Conservation (phyloP, 2,888 invertebrate genomes). For the Hydroisotoma schaefferi region DNA sequence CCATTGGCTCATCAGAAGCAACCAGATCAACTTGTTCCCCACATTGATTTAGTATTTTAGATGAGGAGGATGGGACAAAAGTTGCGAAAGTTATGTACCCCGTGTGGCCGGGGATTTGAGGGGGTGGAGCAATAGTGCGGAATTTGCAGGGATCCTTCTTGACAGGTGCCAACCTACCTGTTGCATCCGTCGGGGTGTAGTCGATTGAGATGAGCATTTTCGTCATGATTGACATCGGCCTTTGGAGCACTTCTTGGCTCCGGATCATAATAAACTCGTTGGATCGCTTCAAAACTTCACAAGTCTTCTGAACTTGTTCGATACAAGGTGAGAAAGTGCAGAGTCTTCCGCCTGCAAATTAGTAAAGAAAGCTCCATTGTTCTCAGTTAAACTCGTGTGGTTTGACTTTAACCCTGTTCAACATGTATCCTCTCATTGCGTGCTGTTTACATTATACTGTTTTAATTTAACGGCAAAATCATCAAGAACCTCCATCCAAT, state of each 20-base stretch:
- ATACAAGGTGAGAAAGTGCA: conserved; percentile 99
- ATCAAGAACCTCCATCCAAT: too few species aligned
- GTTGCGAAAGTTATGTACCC: conserved; percentile 95
- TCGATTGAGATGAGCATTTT: conserved; percentile 53
- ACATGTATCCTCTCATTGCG: too few species aligned
- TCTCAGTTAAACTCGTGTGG: too few species aligned
- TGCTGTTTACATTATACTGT: too few species aligned
- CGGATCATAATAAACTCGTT: conserved; percentile 77
- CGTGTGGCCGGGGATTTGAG: conserved; percentile 84
- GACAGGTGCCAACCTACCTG: conserved; percentile 28
- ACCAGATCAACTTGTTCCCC: too few species aligned
- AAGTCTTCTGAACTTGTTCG: conserved; percentile 94
- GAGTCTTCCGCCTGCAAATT: conserved; percentile 80
- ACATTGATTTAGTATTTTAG: too few species aligned
- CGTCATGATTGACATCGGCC: conserved; percentile 68
- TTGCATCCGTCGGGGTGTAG: conserved; percentile 26
- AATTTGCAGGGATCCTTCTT: conserved; percentile 53
- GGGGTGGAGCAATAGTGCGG: conserved; percentile 67
- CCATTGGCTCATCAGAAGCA: neutral
- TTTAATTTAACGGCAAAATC: too few species aligned
- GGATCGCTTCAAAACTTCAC: conserved; percentile 62
- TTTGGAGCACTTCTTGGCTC: conserved; percentile 83
- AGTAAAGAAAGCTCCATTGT: too few species aligned
- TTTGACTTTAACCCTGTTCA: too few species aligned
- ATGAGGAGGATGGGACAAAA: conserved; percentile 64